These are phyloP conservation scores for Cyanoderma ruficeps DNA, from an alignment of 2,113 vertebrate species.

Conservation along the genomic window DNA sequence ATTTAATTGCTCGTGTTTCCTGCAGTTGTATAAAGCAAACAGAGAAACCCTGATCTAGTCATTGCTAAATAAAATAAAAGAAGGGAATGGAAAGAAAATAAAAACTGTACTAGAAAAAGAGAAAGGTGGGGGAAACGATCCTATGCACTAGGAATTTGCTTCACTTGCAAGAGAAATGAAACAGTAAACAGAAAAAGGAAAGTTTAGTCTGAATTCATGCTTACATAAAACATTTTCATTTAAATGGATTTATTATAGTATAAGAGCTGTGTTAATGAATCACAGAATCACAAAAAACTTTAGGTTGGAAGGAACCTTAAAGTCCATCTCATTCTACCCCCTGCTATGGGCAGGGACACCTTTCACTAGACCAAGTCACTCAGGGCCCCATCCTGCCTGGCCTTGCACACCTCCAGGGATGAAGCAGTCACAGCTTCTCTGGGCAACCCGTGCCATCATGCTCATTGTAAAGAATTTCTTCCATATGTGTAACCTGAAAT, in stretches of 20 bases:
- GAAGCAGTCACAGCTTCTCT: neutral
- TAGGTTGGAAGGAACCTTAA: neutral
- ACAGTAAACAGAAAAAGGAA: neutral
- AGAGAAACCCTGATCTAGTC: neutral
- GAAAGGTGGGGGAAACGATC: neutral
- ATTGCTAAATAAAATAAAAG: neutral
- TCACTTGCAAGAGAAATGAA: neutral
- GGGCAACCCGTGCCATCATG: neutral
- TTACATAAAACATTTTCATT: neutral
- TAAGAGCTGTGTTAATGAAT: neutral
- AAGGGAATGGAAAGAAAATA: neutral
- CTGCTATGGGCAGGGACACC: neutral
- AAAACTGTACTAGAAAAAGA: neutral
- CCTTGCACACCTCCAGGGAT: neutral
- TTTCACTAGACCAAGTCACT: neutral
- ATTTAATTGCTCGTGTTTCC: neutral
- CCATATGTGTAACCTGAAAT: neutral
- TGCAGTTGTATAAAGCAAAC: neutral
- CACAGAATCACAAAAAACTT: neutral
- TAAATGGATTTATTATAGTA: neutral
- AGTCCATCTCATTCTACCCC: neutral
- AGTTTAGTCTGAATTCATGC: neutral
- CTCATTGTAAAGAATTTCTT: neutral
- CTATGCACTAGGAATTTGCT: neutral
- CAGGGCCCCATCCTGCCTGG: neutral